Base-by-base conservation (phyloP, 2,797 vertebrate species). In the Labeo calbasu region DNA sequence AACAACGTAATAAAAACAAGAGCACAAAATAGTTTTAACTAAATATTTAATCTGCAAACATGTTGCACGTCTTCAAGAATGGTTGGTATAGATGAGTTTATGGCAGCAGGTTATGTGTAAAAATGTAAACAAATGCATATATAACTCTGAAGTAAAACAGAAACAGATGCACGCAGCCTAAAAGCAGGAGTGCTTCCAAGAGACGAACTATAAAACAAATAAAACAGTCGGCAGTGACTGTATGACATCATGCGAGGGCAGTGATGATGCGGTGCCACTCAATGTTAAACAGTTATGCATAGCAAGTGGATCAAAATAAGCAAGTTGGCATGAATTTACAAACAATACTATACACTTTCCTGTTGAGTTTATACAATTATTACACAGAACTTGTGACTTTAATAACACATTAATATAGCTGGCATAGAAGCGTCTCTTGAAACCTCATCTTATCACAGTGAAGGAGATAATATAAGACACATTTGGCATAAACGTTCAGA, bases 21-120 rank as follows among this genome's bases (percentile, higher is more conserved):
- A 2, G 11, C 46, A 51, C 11, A 50, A 55, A 65, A n/a, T 10
- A 72, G 63, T 89, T 88, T 84, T 23, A 89, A 91, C 80, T 89
- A 91, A 84, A 84, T 77, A 69, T 90, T 94, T 93, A 93, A 93
- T 94, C 90, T 89, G 90, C 91, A 92, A 91, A 91, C 90, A 90
- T 65, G 40, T 77, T 65, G 86, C 90, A 76, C 87, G 89, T 90
- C 48, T 89, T 92, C 89, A 83, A 86, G 90, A 90, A 89, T 86
- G 90, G 85, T 85, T 88, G 77, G 77, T 88, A 87, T 83, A 82
- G 81, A 57, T 36, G 88, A 86, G 88, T 55, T 81, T 14, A 32
- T 70, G 77, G 83, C 77, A 84, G 83, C 25, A 69, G 82, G 55
- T 83, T 89, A 92, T 85, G 88, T 85, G 85, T 89, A 89, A 88